Conservation (phyloP, 2,888 invertebrate species). For the Polydrusus pterygomalis region DNA sequence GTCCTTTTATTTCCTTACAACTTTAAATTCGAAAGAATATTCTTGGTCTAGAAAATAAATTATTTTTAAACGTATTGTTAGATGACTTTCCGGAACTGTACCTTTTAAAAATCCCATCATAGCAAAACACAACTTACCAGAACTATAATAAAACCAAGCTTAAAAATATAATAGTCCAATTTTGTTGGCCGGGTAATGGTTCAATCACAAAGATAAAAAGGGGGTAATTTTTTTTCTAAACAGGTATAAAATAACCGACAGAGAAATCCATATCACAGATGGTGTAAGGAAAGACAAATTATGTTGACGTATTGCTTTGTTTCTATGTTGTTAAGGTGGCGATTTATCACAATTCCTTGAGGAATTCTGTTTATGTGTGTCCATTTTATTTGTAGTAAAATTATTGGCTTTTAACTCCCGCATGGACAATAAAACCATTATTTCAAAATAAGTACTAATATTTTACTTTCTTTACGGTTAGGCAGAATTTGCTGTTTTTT, state of each 20-base stretch:
- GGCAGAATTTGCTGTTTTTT: too few relatives aligned
- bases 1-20: too few relatives aligned
- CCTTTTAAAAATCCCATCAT: too few relatives aligned
- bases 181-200: constrained; percentile 26
- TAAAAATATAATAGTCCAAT: constrained; percentile 13
- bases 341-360: constrained; percentile 56
- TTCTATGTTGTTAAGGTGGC: constrained; percentile 53
- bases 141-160: too few relatives aligned
- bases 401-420: not conserved
- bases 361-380: not conserved
- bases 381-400: constrained; percentile 3
- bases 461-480: too few relatives aligned
- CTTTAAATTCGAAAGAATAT: too few relatives aligned
- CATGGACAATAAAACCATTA: too few relatives aligned
- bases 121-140: too few relatives aligned
- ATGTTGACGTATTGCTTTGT: constrained; percentile 57
- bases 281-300: constrained; percentile 57
- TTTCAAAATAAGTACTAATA: too few relatives aligned
- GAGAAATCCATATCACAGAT: constrained; percentile 41
- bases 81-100: too few relatives aligned
- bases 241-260: constrained; percentile 30
- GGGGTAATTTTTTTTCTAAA: constrained; percentile 29
- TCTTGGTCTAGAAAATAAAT: too few relatives aligned
- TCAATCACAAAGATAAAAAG: constrained; percentile 40
- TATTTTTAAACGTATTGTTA: too few relatives aligned